Evolutionary conservation across 1,140 invertebrate genomes (phyloP).

Genomic region (Diachasma alloeum): DNA sequence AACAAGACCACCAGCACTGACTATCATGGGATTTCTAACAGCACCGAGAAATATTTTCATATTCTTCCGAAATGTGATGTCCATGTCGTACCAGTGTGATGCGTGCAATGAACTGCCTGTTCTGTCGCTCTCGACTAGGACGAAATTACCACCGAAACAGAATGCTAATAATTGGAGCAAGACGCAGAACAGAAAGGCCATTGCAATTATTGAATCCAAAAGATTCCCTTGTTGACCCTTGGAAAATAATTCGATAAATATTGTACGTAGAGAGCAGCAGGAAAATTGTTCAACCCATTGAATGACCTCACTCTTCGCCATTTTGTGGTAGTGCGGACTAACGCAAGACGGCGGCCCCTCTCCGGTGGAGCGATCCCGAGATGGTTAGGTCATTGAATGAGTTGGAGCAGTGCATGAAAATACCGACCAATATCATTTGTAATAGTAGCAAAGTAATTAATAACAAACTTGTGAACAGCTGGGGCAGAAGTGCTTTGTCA

Average conservation of each 20-base stretch:
- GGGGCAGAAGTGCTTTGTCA: not conserved
- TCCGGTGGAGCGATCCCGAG: no score
- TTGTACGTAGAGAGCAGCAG: no score
- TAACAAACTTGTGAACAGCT: not conserved
- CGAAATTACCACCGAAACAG: not conserved
- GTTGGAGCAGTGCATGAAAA: no score
- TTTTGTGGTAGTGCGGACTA: no score
- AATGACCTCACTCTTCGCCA: no score
- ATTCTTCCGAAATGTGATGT: not conserved
- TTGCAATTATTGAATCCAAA: not conserved
- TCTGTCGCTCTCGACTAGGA: not conserved
- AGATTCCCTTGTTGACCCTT: not conserved
- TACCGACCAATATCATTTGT: not conserved
- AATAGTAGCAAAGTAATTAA: not conserved
- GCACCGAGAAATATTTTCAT: not conserved
- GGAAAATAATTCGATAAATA: not conserved
- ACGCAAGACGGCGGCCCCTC: no score
- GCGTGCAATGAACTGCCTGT: not conserved
- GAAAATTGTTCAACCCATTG: no score
- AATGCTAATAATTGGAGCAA: not conserved
- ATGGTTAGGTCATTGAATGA: no score
- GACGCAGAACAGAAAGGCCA: not conserved
- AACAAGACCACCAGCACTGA: not conserved
- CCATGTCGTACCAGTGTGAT: not conserved
- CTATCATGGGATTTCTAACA: not conserved